Evolutionary conservation across 2,888 invertebrate genomes (phyloP).

Genomic region (Drosophila algonquin): DNA sequence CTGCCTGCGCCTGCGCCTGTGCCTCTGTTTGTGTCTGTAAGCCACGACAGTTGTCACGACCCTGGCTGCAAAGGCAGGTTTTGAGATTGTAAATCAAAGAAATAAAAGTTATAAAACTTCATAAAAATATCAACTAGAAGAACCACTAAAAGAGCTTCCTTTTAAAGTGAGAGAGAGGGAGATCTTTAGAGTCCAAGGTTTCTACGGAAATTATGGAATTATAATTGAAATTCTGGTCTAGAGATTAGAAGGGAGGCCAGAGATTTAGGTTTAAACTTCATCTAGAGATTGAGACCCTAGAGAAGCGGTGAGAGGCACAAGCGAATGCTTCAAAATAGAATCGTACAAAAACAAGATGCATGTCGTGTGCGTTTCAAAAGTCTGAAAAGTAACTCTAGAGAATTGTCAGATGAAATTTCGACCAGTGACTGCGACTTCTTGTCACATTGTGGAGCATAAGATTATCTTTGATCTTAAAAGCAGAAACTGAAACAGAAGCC

Average conservation of each 20-base stretch:
- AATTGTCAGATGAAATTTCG: too few species aligned
- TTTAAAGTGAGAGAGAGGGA: neutral
- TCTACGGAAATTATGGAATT: neutral
- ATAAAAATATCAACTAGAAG: conserved; percentile 15
- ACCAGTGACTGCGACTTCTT: neutral
- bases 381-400: neutral
- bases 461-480: neutral
- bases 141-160: neutral
- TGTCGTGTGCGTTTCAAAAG: too few species aligned
- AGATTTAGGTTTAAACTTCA: neutral
- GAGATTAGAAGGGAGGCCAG: neutral
- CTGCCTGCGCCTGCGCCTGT: too few species aligned
- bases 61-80: conserved; percentile 31
- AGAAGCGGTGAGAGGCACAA: too few species aligned
- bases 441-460: neutral
- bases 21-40: conserved; percentile 11
- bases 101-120: conserved; percentile 10
- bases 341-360: too few species aligned
- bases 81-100: conserved; percentile 27
- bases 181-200: conserved; percentile 28
- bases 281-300: neutral
- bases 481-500: neutral
- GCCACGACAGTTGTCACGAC: conserved; percentile 39
- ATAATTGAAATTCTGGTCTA: conserved; percentile 15
- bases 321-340: too few species aligned